Conservation (phyloP, 92 coral and sea anemone species). For the Epizoanthus rinbou region DNA sequence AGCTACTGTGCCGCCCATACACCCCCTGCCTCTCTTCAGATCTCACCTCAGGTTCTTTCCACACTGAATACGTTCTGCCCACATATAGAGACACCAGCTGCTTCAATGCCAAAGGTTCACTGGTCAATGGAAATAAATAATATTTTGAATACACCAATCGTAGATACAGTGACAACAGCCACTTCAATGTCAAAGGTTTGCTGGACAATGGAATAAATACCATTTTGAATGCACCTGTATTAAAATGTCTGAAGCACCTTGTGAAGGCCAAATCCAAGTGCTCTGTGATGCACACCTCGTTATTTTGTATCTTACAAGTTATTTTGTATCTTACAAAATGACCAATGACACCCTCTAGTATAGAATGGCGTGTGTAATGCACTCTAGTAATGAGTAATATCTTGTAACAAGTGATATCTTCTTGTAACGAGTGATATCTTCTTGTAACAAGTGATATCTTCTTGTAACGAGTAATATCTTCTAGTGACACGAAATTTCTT, state of each 20-base stretch:
- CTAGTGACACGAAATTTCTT: too few species aligned
- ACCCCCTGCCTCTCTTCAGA: neutral
- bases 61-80: slow-evolving; percentile 82
- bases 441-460: too few species aligned
- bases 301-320: neutral
- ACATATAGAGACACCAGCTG: slow-evolving; percentile 85
- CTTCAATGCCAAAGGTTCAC: slow-evolving; percentile 81
- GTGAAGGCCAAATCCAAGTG: neutral
- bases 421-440: too few species aligned
- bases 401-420: too few species aligned
- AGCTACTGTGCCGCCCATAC: too few species aligned
- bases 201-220: slow-evolving; percentile 30
- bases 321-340: neutral
- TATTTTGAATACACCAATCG: neutral
- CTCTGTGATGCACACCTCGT: neutral
- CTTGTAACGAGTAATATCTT: too few species aligned
- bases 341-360: too few species aligned
- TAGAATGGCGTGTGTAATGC: too few species aligned
- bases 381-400: too few species aligned
- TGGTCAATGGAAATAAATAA: neutral
- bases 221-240: neutral
- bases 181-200: slow-evolving; percentile 79
- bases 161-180: slow-evolving; percentile 72
- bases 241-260: neutral
- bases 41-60: slow-evolving; percentile 94